Evolutionary conservation across 2,797 vertebrate genomes (phyloP), one percentile per base, ranked within the genome.

Genomic region (Sebastes vulpes): DNA sequence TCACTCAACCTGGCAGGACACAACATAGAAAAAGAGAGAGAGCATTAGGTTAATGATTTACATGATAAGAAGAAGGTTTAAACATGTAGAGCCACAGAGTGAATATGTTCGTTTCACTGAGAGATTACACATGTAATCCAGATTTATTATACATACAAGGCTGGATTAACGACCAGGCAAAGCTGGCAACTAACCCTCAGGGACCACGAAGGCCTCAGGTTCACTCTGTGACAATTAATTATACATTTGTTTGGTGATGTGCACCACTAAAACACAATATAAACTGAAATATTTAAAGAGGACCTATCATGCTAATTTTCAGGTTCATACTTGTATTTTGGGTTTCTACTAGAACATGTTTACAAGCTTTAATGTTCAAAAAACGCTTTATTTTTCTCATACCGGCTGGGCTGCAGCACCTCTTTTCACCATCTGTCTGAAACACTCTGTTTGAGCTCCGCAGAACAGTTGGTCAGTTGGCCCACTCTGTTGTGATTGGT

Each of bases 1-100:
- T 96, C 93, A 95, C 90, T 96, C 91, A 96, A 92, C 92, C 96
- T 97, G 89, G 26, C 56, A 31, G 70, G 58, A 81, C 9, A 81
- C 21, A 52, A 25, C 79, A 56, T 8, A 86, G 29, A 64, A 35
- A 65, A 14, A 75, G 28, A 66, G 12, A 77, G 21, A 65, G 18
- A 25, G 56, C 7, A 23, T 81, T 21, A 75, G 29, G 5, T 59
- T 35, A 28, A 58, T 29, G 29, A 67, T 48, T 16, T 16, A 57
- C 7, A 59, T 3, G 53, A 68, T 7, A 6, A 75, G 21, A 59
- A 70, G 53, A 81, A 25, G 31, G 71, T 64, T 81, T 20, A 23
- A 5, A 53, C 59, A 28, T 61, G 58, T 11, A 72, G 31, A 58
- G 58, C 56, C 18, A n/a, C 26, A 42, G 32, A 69, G 38, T 58